Conservation (phyloP, 2,888 invertebrate species). For the Drosophila sordidula region DNA sequence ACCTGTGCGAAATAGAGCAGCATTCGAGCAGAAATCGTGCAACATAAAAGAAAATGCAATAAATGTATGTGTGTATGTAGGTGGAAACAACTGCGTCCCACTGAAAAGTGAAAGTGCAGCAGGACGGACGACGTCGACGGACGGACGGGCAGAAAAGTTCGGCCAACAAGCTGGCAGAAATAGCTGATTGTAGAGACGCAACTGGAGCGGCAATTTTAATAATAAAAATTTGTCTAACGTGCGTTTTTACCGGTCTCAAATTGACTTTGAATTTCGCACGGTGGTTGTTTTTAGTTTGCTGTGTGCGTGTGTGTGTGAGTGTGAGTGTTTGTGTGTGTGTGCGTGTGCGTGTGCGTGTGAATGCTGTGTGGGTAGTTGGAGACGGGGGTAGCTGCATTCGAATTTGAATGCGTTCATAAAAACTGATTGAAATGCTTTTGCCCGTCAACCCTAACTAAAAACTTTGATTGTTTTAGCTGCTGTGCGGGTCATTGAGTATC, state of each 20-base stretch:
- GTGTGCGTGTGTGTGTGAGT: background rate
- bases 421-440: constrained; percentile 32
- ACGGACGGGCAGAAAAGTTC: constrained; percentile 26
- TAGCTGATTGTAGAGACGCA: constrained; percentile 6
- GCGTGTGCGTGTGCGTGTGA: constrained; percentile 6
- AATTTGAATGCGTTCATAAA: constrained; percentile 43
- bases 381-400: constrained; percentile 30
- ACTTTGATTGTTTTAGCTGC: constrained; percentile 47
- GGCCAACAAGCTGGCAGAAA: constrained; percentile 10
- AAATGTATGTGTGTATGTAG: constrained; percentile 54
- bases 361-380: constrained; percentile 17
- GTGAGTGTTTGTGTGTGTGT: background rate
- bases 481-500: constrained; percentile 13
- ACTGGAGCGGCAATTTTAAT: constrained; percentile 2
- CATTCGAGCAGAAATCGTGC: constrained; percentile 5
- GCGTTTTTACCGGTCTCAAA: constrained; percentile 51
- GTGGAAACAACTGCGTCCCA: constrained; percentile 72
- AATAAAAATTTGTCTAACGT: constrained; percentile 23
- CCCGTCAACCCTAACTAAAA: constrained; percentile 1
- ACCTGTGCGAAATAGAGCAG: constrained; percentile 2
- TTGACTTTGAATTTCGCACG: constrained; percentile 59
- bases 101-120: constrained; percentile 78
- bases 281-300: constrained; percentile 66
- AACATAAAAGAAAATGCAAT: constrained; percentile 50
- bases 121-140: constrained; percentile 16